Percentiles rank a stretch among this genome's conserved stretches.
Conservation (phyloP, 2,888 invertebrate species). For the Orchestes rusci region DNA sequence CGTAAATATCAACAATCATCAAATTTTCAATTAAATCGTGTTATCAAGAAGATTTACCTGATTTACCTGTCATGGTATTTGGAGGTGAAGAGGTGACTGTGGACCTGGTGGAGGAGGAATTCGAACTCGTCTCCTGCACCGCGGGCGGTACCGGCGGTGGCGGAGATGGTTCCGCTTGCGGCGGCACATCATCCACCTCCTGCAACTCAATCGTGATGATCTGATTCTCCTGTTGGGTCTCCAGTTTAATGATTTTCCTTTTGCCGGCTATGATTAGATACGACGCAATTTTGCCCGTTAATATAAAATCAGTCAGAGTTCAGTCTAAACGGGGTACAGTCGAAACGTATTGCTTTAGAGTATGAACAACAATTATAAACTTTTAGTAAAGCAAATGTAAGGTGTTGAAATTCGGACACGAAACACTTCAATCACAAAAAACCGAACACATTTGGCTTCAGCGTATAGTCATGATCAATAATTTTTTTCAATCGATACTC, state of each 20-base stretch:
- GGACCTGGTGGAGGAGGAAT: constrained; percentile 30
- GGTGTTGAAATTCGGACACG: constrained; percentile 29
- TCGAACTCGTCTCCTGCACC: constrained; percentile 27
- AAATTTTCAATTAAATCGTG: no score
- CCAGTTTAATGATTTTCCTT: constrained; percentile 37
- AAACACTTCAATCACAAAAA: constrained; percentile 37
- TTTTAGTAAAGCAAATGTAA: constrained; percentile 25
- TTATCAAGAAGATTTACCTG: no score
- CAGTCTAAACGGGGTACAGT: no score
- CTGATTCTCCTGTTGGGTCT: constrained; percentile 36
- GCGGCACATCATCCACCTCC: constrained; percentile 40
- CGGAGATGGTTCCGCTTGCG: constrained; percentile 35
- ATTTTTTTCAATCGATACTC: constrained; percentile 40
- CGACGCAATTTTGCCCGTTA: constrained; percentile 7
- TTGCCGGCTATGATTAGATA: constrained; percentile 4
- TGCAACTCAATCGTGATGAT: constrained; percentile 42
- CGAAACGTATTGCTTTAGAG: no score
- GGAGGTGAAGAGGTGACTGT: constrained; percentile 40
- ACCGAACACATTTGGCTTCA: constrained; percentile 39
- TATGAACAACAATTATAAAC: no score
- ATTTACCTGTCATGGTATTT: constrained; percentile 44
- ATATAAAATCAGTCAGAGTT: constrained; percentile 37
- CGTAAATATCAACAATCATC: no score
- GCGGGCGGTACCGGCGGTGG: constrained; percentile 23
- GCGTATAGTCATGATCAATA: constrained; percentile 36